Conservation (phyloP, 2,113 vertebrate genomes). For the Poecile atricapillus region DNA sequence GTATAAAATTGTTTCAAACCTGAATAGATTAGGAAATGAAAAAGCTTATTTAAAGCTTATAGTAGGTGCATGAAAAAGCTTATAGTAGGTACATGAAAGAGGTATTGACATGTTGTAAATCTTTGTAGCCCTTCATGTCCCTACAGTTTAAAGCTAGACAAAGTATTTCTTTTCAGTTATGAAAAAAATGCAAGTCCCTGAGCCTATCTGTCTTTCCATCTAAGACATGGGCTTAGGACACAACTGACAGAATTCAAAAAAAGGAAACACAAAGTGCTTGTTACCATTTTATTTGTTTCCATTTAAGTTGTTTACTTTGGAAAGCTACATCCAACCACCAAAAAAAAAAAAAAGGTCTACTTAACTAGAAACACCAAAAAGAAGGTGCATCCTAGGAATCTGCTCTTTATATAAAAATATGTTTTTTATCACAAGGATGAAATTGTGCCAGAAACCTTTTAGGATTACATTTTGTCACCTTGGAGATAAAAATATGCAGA, state of each 20-base stretch:
- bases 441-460: slow-evolving; percentile 23
- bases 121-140: neutral
- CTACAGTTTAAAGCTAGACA: neutral
- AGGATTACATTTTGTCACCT: slow-evolving; percentile 20
- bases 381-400: neutral
- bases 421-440: slow-evolving; percentile 20
- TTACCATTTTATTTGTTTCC: neutral
- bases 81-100: neutral
- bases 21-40: neutral
- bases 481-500: slow-evolving; percentile 17
- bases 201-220: neutral
- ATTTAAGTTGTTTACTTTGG: neutral
- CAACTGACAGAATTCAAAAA: neutral
- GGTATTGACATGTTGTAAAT: neutral
- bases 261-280: neutral
- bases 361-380: neutral
- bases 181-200: neutral
- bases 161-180: neutral
- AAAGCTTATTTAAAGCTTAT: neutral
- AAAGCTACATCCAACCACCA: neutral
- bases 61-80: neutral
- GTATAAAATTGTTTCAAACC: neutral
- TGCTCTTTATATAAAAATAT: slow-evolving; percentile 33
- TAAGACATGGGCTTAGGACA: neutral
- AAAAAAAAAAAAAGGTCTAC: neutral